A percentile compares a stretch with the other conserved stretches of the same genome.
phyloP scores from a whole-genome alignment of 1,140 invertebrate genomes.

The Drosophila nigromelanica region DNA sequence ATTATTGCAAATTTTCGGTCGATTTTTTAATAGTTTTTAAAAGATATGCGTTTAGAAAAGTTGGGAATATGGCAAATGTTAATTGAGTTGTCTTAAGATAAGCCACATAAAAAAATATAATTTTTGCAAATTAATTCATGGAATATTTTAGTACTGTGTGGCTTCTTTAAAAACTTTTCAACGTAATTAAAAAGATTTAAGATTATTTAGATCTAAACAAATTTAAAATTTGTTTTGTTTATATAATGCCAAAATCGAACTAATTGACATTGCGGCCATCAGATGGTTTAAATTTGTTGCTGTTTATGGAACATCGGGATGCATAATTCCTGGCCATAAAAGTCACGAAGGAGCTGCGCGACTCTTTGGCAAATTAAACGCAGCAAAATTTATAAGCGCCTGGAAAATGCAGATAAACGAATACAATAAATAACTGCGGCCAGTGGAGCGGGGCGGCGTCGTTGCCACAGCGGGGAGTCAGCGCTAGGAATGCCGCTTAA shows the following conservation, averaged over 20 bases:
- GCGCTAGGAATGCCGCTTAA: slow-evolving; percentile 21
- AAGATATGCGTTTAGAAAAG: no score
- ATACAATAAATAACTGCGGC: slow-evolving; percentile 45
- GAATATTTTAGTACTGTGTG: no score
- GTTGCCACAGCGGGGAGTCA: slow-evolving; percentile 8
- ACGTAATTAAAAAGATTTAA: no score
- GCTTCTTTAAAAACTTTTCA: no score
- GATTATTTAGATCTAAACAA: neutral
- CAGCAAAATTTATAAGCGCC: slow-evolving; percentile 54
- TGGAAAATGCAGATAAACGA: slow-evolving; percentile 56
- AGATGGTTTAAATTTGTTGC: slow-evolving; percentile 16
- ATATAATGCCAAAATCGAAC: neutral
- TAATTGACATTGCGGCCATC: neutral
- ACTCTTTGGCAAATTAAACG: slow-evolving; percentile 46
- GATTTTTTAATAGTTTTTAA: no score
- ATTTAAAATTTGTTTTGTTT: neutral
- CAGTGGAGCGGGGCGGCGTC: neutral
- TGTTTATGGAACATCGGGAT: slow-evolving; percentile 15
- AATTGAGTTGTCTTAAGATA: no score
- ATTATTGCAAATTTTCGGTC: no score
- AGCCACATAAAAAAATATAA: no score
- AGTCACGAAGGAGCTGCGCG: slow-evolving; percentile 23
- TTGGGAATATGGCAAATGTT: no score
- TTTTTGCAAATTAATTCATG: no score
- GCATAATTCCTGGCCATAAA: slow-evolving; percentile 39